Conservation (phyloP, 2,888 invertebrate genomes). For the Galerucella calmariensis region DNA sequence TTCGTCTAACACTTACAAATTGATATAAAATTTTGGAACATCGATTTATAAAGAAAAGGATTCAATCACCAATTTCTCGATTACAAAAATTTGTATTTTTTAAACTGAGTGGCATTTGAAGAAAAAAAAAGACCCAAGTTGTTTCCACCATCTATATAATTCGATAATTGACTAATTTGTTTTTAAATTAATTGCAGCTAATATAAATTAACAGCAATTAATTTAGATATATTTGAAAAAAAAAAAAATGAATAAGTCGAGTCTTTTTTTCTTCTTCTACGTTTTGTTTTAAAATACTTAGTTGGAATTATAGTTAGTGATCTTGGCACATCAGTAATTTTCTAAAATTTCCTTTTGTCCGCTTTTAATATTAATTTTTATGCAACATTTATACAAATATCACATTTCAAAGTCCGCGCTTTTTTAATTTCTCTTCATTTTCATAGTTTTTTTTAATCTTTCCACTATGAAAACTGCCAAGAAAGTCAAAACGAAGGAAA, state of each 20-base stretch:
- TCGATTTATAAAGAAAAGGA: slow-evolving; percentile 8
- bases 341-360: slow-evolving; percentile 21
- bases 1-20: slow-evolving; percentile 35
- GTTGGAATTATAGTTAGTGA: slow-evolving; percentile 20
- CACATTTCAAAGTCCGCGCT: slow-evolving; percentile 9
- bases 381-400: slow-evolving; percentile 14
- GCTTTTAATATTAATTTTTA: slow-evolving; percentile 6
- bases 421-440: slow-evolving; percentile 1
- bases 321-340: slow-evolving; percentile 35
- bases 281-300: neutral
- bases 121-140: no score
- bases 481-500: slow-evolving; percentile 8
- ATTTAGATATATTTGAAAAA: no score
- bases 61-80: neutral
- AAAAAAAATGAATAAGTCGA: neutral
- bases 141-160: no score
- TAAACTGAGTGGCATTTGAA: no score
- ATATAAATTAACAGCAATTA: no score
- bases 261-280: neutral
- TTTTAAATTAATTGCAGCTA: no score
- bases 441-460: neutral
- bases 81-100: no score
- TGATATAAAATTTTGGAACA: slow-evolving; percentile 34
- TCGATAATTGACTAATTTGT: no score
- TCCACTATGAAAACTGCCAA: neutral